Base-by-base conservation (phyloP, 2,113 vertebrate genomes). In the Gadus chalcogrammus region DNA sequence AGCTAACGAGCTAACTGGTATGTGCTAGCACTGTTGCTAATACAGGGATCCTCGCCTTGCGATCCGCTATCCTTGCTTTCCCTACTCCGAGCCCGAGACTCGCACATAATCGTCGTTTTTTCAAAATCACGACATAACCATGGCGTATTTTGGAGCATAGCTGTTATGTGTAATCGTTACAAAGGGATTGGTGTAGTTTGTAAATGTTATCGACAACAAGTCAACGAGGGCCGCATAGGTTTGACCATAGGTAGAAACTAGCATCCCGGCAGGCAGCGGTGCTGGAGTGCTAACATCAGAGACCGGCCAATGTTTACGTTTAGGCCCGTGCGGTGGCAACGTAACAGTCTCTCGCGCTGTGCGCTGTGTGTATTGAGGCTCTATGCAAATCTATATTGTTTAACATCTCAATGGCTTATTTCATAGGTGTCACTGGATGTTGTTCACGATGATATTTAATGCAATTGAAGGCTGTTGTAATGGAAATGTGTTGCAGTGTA, bases 41-140 rank as follows among this genome's bases (percentile, higher is more conserved):
- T 67, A 67, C 76, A 69, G 75, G 61, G 79, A 35, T 35, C 6
- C 31, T 35, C 6, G 31, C 31, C 76, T 48, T 24, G 69, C 80
- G 66, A 73, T 84, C 85, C 89, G 87, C 89, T 88, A 88, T 86
- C 79, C 77, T 60, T 55, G 84, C 76, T 4, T 64, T 73, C 69
- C 56, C 56, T 71, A 22, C 68, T 35, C 22, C 31, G 65, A 79
- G 48, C 31, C 22, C 31, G 65, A 79, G 48, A n/a, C 67, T 69
- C 31, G 35, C 9, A 48, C 42, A 48, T 13, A 9, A 11, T 48
- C 11, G 9, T 4, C 38, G 38, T 42, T 6, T 42, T 42, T 42
- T 42, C 38, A 6, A 6, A 6, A 8, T 4, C 42, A 35, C 31
- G 31, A 35, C 31, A 35, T 35, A 11, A 48, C 6, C 11, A 48